These are phyloP conservation scores for Ophion obscuratus DNA, from an alignment of 2,888 invertebrate genomes.

Conservation along the genomic window DNA sequence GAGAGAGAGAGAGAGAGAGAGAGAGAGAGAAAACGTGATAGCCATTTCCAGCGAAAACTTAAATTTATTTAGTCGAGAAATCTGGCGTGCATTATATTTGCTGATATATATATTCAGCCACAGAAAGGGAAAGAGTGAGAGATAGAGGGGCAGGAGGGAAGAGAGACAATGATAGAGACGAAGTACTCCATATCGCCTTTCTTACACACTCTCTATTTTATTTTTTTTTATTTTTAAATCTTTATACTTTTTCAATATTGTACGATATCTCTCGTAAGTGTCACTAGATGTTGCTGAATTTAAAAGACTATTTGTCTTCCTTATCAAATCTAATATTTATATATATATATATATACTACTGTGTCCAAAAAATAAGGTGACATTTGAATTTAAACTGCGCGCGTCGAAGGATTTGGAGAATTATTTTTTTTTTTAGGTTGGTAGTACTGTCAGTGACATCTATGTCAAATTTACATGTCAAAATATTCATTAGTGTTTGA, in stretches of 20 bases:
- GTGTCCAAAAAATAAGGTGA: too few relatives aligned
- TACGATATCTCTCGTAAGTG: slow-evolving; percentile 24
- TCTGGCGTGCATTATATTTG: not conserved
- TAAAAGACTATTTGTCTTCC: slow-evolving; percentile 29
- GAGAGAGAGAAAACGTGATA: slow-evolving; percentile 56
- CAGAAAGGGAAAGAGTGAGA: slow-evolving; percentile 20
- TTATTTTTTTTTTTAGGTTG: too few relatives aligned
- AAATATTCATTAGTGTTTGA: too few relatives aligned
- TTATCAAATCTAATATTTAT: slow-evolving; percentile 15
- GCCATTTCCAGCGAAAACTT: slow-evolving; percentile 73
- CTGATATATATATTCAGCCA: slow-evolving; percentile 46
- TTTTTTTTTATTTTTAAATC: not conserved
- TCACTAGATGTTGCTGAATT: slow-evolving; percentile 13
- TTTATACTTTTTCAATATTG: slow-evolving; percentile 23
- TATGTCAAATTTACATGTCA: too few relatives aligned
- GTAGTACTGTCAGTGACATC: too few relatives aligned
- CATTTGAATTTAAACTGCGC: too few relatives aligned
- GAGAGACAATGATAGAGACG: not conserved
- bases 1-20: slow-evolving; percentile 52
- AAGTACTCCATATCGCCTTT: not conserved
- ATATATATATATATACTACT: not conserved
- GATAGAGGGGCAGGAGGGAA: not conserved
- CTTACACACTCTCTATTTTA: not conserved
- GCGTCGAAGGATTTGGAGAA: too few relatives aligned
- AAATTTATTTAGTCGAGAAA: slow-evolving; percentile 73